Evolutionary conservation across 1,140 invertebrate species (phyloP).

Genomic region (Tribolium castaneum): DNA sequence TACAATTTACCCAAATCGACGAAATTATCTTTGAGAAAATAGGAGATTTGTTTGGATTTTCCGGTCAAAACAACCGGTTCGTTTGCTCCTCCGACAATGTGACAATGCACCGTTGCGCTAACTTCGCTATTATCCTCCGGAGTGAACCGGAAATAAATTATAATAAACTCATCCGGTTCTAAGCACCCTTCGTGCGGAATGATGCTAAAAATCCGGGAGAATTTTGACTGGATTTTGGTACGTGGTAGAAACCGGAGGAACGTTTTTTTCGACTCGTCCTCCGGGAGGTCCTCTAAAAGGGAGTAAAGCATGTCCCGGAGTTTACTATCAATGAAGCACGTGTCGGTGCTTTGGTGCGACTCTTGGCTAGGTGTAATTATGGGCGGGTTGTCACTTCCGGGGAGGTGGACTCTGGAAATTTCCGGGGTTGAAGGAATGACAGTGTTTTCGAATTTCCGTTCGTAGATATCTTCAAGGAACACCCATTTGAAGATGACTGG

Average conservation of each 20-base stretch:
- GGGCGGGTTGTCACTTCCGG: neutral
- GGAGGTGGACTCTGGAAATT: neutral
- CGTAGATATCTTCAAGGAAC: constrained; percentile 58
- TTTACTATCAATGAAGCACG: neutral
- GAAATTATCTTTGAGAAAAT: constrained; percentile 56
- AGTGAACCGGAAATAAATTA: constrained; percentile 61
- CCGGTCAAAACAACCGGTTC: constrained; percentile 60
- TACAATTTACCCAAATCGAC: constrained; percentile 63
- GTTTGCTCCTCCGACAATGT: constrained; percentile 61
- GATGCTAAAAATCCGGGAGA: constrained; percentile 59
- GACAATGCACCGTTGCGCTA: constrained; percentile 57
- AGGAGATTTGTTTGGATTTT: constrained; percentile 59
- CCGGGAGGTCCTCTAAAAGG: neutral
- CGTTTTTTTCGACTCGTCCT: neutral
- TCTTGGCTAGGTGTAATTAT: neutral
- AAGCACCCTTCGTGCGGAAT: constrained; percentile 61
- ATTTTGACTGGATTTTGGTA: neutral
- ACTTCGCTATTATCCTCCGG: constrained; percentile 58
- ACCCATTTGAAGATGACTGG: constrained; percentile 62
- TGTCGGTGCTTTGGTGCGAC: neutral
- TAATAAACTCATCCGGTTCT: constrained; percentile 60
- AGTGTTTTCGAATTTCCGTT: neutral
- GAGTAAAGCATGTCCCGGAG: neutral
- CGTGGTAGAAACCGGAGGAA: neutral
- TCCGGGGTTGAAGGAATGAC: neutral